phyloP scores from a whole-genome alignment of 1,140 invertebrate species.

The Popillia japonica region DNA sequence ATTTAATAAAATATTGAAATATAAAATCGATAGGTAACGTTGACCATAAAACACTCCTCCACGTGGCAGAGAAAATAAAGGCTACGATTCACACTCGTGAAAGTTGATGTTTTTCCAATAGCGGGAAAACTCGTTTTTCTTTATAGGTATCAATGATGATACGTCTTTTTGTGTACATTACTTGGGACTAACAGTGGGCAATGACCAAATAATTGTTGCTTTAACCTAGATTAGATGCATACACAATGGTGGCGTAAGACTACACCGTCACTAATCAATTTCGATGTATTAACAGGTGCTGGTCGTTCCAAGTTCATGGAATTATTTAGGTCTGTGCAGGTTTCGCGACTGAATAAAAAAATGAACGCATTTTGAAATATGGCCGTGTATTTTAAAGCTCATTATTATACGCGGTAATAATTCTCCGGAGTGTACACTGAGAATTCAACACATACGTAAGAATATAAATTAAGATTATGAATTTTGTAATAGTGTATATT shows the following conservation, averaged over 20 bases:
- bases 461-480: not conserved
- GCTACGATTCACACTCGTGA: not conserved
- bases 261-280: not conserved
- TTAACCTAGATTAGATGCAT: not conserved
- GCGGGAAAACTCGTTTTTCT: not conserved
- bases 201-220: no score
- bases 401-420: not conserved
- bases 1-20: conserved; percentile 12
- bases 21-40: conserved; percentile 2
- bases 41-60: conserved; percentile 9
- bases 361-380: not conserved
- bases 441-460: not conserved
- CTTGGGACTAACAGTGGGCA: no score
- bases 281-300: no score
- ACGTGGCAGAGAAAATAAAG: not conserved
- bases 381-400: not conserved
- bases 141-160: not conserved
- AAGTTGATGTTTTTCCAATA: not conserved
- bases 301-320: no score
- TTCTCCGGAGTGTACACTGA: not conserved
- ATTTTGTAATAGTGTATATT: not conserved
- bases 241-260: not conserved
- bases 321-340: not conserved
- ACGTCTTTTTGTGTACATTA: not conserved
- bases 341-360: not conserved